phyloP scores from a whole-genome alignment of 2,888 invertebrate genomes.

The Heliothis peltigera region DNA sequence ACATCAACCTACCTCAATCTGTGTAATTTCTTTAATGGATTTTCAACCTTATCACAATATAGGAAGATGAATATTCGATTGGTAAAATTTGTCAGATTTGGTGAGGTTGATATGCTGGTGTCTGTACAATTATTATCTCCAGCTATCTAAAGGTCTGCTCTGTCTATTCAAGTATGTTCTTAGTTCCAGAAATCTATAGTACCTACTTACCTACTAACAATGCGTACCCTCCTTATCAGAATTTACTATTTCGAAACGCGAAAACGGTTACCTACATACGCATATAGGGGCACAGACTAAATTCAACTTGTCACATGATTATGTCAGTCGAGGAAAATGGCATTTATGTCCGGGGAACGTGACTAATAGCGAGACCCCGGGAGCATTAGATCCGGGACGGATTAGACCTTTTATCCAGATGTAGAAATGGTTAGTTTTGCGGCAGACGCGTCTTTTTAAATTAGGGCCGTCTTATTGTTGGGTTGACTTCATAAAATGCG shows the following conservation, averaged over 20 bases:
- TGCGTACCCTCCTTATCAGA: constrained; percentile 7
- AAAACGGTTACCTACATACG: constrained; percentile 18
- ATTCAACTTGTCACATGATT: constrained; percentile 54
- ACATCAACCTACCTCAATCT: too few relatives aligned
- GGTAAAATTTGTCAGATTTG: too few relatives aligned
- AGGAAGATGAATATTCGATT: too few relatives aligned
- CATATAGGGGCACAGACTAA: constrained; percentile 27
- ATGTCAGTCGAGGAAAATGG: constrained; percentile 59
- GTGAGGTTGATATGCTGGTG: too few relatives aligned
- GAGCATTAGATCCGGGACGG: constrained; percentile 37
- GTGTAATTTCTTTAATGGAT: too few relatives aligned
- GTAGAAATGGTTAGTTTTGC: constrained; percentile 17
- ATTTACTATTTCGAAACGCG: constrained; percentile 30
- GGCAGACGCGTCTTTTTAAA: constrained; percentile 36
- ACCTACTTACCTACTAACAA: too few relatives aligned
- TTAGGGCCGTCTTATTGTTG: constrained; percentile 31
- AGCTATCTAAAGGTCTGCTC: too few relatives aligned
- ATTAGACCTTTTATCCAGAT: constrained; percentile 45
- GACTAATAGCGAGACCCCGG: constrained; percentile 55
- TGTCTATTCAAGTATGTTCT: too few relatives aligned
- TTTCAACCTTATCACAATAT: too few relatives aligned
- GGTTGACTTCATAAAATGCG: constrained; percentile 1
- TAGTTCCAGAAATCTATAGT: too few relatives aligned
- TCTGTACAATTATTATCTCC: too few relatives aligned
- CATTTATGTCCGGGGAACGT: constrained; percentile 56